Evolutionary conservation across 2,797 vertebrate genomes (phyloP), one percentile per base, ranked within the genome.

Genomic region (Bovichtus diacanthus): DNA sequence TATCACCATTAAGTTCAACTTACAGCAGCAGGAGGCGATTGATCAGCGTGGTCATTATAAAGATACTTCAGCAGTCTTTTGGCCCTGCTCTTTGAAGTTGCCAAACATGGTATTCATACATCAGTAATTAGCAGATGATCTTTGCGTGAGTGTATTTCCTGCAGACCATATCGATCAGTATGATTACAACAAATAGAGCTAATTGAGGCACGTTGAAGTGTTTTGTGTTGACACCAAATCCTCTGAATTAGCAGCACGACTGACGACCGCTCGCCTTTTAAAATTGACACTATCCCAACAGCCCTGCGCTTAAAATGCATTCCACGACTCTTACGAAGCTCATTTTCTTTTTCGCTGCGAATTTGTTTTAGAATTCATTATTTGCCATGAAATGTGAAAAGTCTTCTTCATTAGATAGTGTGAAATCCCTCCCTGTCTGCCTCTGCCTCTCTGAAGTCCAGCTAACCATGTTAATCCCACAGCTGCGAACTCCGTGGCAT

Each of bases 311-410:
- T 92, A 89, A 90, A 93, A 94, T 92, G 84, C 72, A 50, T 86
- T 68, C 63, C 85, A 43, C 69, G 76, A 86, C 85, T 90, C 77
- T 88, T 64, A 80, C 36, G n/a, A 72, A 83, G 77, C 90, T 92
- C 86, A 91, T 94, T 92, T n/a, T 90, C 80, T 88, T 89, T 88
- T 88, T 81, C 50, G 55, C 69, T 74, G 79, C 29, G 86, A 92
- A 93, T 92, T 92, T 91, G 85, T 90, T 91, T 92, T 79, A 88
- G 85, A 94, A 94, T 92, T 94, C 89, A 93, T 94, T 94, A 93
- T 94, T 95, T 93, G 84, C 89, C 87, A 91, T 93, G 90, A 92
- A 94, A 94, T 92, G 86, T 93, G 90, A 93, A 90, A 95, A 91
- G 89, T 92, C 90, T 88, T 90, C 89, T 93, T 94, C 91, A 92